Evolutionary conservation across 2,113 vertebrate genomes (phyloP).

Genomic region (Daboia siamensis): DNA sequence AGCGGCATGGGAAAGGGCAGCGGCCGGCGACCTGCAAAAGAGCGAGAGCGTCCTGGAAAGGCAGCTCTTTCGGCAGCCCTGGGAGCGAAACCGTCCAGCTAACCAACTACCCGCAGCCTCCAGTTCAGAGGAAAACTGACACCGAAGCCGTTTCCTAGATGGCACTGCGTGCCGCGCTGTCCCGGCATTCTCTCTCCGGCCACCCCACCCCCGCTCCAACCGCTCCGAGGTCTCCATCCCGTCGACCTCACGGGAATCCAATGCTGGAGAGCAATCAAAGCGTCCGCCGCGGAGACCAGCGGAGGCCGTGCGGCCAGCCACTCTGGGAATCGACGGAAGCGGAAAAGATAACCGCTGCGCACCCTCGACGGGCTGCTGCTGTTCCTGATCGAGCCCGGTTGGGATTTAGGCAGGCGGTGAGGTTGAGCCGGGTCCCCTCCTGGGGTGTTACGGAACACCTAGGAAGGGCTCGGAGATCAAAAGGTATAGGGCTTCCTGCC

Average conservation of each 20-base stretch:
- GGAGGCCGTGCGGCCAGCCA: not conserved
- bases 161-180: slow-evolving; percentile 1
- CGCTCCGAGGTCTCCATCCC: not conserved
- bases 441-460: not conserved
- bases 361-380: not conserved
- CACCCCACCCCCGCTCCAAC: not conserved
- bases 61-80: not conserved
- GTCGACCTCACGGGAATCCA: not conserved
- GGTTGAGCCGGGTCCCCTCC: not conserved
- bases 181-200: not conserved
- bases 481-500: not conserved
- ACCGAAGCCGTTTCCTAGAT: slow-evolving; percentile 21
- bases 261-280: not conserved
- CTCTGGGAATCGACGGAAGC: not conserved
- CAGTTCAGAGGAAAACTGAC: not conserved
- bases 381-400: not conserved
- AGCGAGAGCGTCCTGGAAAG: not conserved
- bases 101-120: not conserved
- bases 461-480: not conserved
- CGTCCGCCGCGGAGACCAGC: not conserved
- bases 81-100: not conserved
- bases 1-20: slow-evolving; percentile 62
- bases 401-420: not conserved
- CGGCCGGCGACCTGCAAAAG: slow-evolving; percentile 56
- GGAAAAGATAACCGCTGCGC: not conserved